Conservation (phyloP, 2,797 vertebrate genomes). For the Labeo calbasu region DNA sequence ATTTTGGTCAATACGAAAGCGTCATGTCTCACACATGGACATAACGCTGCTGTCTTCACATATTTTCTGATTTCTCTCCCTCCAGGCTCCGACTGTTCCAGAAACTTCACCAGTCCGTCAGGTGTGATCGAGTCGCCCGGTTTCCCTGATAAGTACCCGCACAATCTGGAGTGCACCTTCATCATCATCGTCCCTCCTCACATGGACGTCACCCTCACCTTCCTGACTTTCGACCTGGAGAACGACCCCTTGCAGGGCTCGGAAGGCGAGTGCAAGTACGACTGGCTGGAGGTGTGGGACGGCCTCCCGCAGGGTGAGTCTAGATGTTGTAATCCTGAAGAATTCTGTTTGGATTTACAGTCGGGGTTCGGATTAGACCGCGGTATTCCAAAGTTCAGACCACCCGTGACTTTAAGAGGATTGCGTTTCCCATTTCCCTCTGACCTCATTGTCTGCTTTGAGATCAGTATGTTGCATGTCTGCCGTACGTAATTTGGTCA, state of each 20-base stretch:
- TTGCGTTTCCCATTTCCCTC: constrained; percentile 50
- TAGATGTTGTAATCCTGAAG: constrained; percentile 67
- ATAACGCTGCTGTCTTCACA: constrained; percentile 46
- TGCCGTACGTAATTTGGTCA: constrained; percentile 52
- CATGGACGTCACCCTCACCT: constrained; percentile 94
- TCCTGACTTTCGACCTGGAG: constrained; percentile 95
- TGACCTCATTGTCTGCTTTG: constrained; percentile 59
- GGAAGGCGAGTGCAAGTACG: constrained; percentile 97
- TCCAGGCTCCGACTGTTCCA: constrained; percentile 94
- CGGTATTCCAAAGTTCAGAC: constrained; percentile 84
- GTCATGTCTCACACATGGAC: background rate
- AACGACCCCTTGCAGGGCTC: constrained; percentile 91
- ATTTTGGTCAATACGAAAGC: constrained; percentile 24
- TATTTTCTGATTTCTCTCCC: constrained; percentile 21
- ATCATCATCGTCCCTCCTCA: constrained; percentile 91
- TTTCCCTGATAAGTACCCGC: constrained; percentile 98
- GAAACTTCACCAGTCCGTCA: constrained; percentile 89
- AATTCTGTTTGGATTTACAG: constrained; percentile 32
- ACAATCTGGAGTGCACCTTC: constrained; percentile 95
- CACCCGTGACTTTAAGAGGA: constrained; percentile 69
- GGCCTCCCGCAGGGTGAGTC: constrained; percentile 93
- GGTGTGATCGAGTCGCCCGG: constrained; percentile 94
- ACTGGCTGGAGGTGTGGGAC: constrained; percentile 99
- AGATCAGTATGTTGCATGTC: constrained; percentile 46
- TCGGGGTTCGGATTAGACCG: constrained; percentile 77